Evolutionary conservation across 2,113 vertebrate genomes (phyloP).

Genomic region (Oreocharis arfaki): DNA sequence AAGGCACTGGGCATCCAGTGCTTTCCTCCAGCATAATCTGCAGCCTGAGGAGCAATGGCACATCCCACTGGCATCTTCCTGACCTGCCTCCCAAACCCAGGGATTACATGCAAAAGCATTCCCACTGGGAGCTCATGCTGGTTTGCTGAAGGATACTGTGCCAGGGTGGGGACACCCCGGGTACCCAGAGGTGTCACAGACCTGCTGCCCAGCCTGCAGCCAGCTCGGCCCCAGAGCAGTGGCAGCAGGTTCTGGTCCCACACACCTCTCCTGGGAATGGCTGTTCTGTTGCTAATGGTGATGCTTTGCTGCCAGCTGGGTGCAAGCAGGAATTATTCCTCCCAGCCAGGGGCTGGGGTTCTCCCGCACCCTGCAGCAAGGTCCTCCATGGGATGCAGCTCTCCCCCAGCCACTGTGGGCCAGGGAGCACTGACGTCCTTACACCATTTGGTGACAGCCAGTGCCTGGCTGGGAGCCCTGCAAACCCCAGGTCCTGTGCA

Average conservation of each 20-base stretch:
- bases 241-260: neutral
- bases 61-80: neutral
- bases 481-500: no score
- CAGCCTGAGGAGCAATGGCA: neutral
- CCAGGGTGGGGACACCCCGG: neutral
- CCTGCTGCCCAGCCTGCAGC: neutral
- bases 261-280: neutral
- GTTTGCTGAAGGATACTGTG: neutral
- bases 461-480: neutral
- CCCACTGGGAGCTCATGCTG: neutral
- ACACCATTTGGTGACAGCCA: neutral
- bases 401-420: neutral
- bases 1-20: neutral
- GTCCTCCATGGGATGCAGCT: neutral
- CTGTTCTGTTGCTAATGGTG: neutral
- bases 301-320: neutral
- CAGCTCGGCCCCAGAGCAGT: rapidly evolving
- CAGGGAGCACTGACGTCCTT: rapidly evolving
- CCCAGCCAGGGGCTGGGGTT: neutral
- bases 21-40: neutral
- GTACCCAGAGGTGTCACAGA: neutral
- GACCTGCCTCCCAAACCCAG: neutral
- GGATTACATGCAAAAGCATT: neutral
- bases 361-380: rapidly evolving
- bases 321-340: neutral